Evolutionary conservation across 2,888 invertebrate genomes (phyloP).

Genomic region (Rhamphomyia laevipes): DNA sequence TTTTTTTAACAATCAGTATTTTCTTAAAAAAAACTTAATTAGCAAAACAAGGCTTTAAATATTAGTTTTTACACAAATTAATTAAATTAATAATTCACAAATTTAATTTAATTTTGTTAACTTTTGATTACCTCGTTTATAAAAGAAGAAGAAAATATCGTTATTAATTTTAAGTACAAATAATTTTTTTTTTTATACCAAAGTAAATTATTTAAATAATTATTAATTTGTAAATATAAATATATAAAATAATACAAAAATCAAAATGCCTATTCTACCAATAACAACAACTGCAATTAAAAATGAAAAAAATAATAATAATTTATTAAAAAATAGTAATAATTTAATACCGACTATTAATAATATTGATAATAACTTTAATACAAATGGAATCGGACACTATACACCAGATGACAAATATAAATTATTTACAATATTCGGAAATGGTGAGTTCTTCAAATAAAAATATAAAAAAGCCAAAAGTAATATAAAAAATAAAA

Average conservation of each 20-base stretch:
- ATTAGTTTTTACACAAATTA: no score
- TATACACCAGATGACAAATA: slow-evolving; percentile 36
- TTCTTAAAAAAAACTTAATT: no score
- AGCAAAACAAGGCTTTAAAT: no score
- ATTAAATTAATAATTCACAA: no score
- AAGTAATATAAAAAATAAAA: no score
- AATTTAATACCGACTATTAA: slow-evolving; percentile 5
- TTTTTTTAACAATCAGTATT: no score
- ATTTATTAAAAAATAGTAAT: slow-evolving; percentile 18
- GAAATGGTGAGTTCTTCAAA: slow-evolving; percentile 35
- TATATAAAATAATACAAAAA: slow-evolving; percentile 2
- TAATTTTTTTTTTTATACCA: no score
- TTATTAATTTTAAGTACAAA: no score
- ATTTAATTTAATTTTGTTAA: no score
- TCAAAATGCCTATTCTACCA: slow-evolving; percentile 8
- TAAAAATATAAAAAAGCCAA: no score
- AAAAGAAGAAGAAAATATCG: no score
- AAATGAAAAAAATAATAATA: slow-evolving; percentile 18
- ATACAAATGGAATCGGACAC: slow-evolving; percentile 27
- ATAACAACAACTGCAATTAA: slow-evolving; percentile 11
- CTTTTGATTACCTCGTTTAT: no score
- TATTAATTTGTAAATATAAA: slow-evolving; percentile 6
- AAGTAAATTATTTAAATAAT: not conserved
- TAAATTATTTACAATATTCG: slow-evolving; percentile 38
- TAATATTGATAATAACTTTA: slow-evolving; percentile 19